Evolutionary conservation across 1,140 invertebrate genomes (phyloP).

Genomic region (Ips nitidus): DNA sequence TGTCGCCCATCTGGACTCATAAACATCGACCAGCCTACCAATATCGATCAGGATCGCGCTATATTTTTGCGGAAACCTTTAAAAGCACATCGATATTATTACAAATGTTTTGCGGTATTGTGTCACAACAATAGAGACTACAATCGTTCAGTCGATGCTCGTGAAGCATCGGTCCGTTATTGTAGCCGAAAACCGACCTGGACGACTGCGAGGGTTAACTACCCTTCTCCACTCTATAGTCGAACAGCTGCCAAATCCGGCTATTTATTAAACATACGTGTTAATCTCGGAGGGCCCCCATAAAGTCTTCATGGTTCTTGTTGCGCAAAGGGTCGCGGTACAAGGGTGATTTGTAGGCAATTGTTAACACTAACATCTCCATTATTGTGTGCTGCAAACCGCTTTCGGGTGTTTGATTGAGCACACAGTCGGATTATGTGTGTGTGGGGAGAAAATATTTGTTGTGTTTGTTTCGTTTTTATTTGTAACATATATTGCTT

Average conservation of each 20-base stretch:
- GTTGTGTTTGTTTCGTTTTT: constrained; percentile 29
- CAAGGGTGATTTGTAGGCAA: constrained; percentile 43
- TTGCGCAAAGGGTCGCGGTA: constrained; percentile 30
- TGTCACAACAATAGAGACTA: constrained; percentile 41
- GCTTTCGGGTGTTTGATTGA: constrained; percentile 44
- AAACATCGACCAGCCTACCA: constrained; percentile 32
- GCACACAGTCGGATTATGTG: constrained; percentile 38
- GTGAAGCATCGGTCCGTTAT: neutral
- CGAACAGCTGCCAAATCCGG: constrained; percentile 47
- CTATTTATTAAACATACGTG: constrained; percentile 52
- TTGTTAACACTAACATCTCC: constrained; percentile 43
- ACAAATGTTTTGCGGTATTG: constrained; percentile 45
- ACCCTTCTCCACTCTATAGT: constrained; percentile 38
- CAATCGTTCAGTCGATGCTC: constrained; percentile 16
- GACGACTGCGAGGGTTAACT: constrained; percentile 37
- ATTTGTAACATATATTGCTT: constrained; percentile 32
- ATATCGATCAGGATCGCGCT: constrained; percentile 26
- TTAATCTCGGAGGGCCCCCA: constrained; percentile 42
- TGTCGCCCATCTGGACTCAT: constrained; percentile 11
- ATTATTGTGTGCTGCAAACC: constrained; percentile 40
- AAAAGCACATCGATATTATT: constrained; percentile 48
- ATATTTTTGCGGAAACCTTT: constrained; percentile 42
- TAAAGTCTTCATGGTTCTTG: constrained; percentile 37
- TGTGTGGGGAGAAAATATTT: constrained; percentile 34
- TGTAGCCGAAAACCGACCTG: constrained; percentile 6